Conservation (phyloP, 2,113 vertebrate species). For the Nanger granti region DNA sequence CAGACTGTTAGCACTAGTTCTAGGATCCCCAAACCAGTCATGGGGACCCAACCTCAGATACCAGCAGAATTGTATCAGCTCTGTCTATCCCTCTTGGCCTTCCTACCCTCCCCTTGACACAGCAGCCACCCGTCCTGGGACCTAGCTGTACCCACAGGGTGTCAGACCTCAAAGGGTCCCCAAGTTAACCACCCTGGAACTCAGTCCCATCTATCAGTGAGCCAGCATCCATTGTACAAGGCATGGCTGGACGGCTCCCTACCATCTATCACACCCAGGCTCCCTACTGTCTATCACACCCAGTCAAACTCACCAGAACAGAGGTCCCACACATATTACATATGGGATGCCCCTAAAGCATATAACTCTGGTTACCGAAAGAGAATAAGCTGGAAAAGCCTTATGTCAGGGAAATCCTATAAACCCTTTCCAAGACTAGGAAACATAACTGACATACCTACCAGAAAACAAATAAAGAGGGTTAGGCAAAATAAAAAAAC, state of each 20-base stretch:
- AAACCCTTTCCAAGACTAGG: neutral
- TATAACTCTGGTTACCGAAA: neutral
- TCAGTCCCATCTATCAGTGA: neutral
- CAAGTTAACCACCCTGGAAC: neutral
- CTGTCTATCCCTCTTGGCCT: neutral
- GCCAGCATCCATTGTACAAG: neutral
- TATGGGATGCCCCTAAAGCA: neutral
- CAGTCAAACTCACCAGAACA: neutral
- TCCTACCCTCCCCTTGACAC: neutral
- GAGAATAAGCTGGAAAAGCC: neutral
- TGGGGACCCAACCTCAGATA: neutral
- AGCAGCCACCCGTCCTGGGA: neutral
- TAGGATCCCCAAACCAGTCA: too few relatives aligned
- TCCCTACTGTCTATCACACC: neutral
- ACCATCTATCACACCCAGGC: accelerated
- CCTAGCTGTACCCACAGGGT: neutral
- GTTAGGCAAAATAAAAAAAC: neutral
- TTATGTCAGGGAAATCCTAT: neutral
- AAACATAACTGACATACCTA: neutral
- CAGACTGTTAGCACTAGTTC: neutral
- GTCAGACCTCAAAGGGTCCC: neutral
- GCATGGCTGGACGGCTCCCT: neutral
- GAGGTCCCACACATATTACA: neutral
- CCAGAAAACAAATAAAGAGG: neutral
- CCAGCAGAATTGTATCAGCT: neutral